Evolutionary conservation across 2,113 vertebrate species (phyloP), one percentile per base, ranked within the genome.

Genomic region (Centropus bengalensis): DNA sequence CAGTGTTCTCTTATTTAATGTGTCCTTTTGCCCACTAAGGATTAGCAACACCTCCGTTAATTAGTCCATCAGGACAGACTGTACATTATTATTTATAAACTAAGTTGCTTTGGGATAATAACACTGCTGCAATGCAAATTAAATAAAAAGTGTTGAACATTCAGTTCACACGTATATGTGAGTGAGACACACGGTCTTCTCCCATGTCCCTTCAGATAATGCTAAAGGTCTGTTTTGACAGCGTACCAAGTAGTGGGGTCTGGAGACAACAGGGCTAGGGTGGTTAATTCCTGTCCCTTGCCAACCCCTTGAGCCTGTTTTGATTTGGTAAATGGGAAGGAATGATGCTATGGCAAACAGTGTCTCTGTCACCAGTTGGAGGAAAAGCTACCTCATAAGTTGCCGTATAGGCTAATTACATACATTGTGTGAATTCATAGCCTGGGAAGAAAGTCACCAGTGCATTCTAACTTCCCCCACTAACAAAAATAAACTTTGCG

Each of bases 51-150:
- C 64, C 26, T 80, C 36, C 14, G 19, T 66, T 83, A 82, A 69
- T 88, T 80, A 45, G 45, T 40, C 56, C 70, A 8, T 62, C 33
- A 52, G 75, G 80, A 56, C 36, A 88, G 85, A 21, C 42, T 45
- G 19, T 38, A 24, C 22, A 3, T 82, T 77, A 79, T 68, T 79
- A 83, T 83, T 88, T 86, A 89, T 86, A 76, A 84, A 75, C 64
- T 44, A 11, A 32, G 64, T 59, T 94, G 47, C 44, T 92, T 82
- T 91, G 73, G 74, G 84, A 56, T 82, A 82, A 68, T 40, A 68
- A 62, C 44, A 51, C 22, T 82, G 45, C 85, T 80, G 79, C 33
- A 28, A 28, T 79, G 21, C 27, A 45, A 82, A 6, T 16, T 38
- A 82, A 86, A 69, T 28, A 73, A 52, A 40, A 60, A 20, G 19